Conservation (phyloP, 2,888 invertebrate genomes). For the Netelia virgata region DNA sequence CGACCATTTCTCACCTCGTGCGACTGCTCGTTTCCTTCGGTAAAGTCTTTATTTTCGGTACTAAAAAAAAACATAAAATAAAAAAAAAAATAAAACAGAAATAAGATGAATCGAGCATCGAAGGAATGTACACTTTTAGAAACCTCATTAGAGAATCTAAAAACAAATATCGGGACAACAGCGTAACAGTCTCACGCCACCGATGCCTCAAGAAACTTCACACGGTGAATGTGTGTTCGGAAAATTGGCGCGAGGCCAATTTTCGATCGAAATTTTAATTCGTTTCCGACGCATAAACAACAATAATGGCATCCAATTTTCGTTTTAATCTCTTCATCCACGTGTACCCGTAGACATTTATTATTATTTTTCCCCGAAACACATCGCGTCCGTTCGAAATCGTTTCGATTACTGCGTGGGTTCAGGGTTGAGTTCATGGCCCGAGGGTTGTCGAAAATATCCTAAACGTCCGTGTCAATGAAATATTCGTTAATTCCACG, state of each 20-base stretch:
- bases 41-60: conserved; percentile 1
- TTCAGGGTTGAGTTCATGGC: too few relatives aligned
- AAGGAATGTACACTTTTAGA: conserved; percentile 9
- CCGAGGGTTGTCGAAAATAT: too few relatives aligned
- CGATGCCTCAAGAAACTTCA: conserved; percentile 1
- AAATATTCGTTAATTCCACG: too few relatives aligned
- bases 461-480: too few relatives aligned
- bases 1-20: conserved; percentile 16
- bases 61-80: not conserved
- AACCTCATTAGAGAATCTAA: conserved; percentile 10
- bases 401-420: too few relatives aligned
- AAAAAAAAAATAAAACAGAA: not conserved
- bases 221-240: conserved; percentile 2
- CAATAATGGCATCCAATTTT: not conserved
- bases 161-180: conserved; percentile 14
- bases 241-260: conserved; percentile 35
- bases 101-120: conserved; percentile 1
- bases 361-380: too few relatives aligned
- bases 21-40: not conserved
- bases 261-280: conserved; percentile 69
- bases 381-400: too few relatives aligned
- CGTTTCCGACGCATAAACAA: conserved; percentile 10
- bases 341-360: not conserved
- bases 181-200: conserved; percentile 63
- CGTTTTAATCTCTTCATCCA: not conserved